These are phyloP conservation scores for Picus viridis DNA, from an alignment of 2,797 vertebrate genomes.

Conservation along the genomic window DNA sequence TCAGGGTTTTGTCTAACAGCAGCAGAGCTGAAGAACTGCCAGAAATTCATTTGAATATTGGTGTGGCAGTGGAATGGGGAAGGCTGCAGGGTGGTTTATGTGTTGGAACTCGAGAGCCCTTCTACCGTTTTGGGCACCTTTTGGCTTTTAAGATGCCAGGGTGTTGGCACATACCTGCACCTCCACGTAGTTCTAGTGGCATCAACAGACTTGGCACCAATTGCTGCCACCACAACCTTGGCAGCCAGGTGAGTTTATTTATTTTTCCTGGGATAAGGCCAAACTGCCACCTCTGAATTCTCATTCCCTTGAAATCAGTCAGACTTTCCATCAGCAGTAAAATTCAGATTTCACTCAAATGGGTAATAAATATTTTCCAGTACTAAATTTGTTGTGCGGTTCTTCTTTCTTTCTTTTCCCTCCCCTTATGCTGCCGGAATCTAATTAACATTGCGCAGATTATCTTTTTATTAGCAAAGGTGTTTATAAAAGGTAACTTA, in stretches of 20 bases:
- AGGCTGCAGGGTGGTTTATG: not conserved
- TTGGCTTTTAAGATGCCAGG: not conserved
- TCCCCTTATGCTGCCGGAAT: not conserved
- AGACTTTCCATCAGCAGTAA: not conserved
- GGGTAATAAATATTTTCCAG: not conserved
- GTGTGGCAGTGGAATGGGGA: not conserved
- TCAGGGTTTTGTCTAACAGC: not conserved
- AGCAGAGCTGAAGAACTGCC: not conserved
- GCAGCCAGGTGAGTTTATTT: not conserved
- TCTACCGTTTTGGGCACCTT: not conserved
- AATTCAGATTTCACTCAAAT: not conserved
- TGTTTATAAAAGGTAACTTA: slow-evolving; percentile 7
- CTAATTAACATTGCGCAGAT: slow-evolving; percentile 2
- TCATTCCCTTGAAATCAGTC: not conserved
- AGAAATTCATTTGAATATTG: not conserved
- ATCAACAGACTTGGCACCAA: not conserved
- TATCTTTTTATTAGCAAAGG: slow-evolving; percentile 15
- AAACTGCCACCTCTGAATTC: not conserved
- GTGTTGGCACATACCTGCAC: not conserved
- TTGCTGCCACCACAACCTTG: not conserved
- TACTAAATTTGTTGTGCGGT: not conserved
- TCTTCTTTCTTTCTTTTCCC: not conserved
- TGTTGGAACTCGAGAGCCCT: not conserved
- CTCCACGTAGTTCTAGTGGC: not conserved
- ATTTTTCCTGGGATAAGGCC: not conserved